A percentile compares a stretch with the other conserved stretches of the same genome.
Evolutionary conservation across 2,888 invertebrate genomes (phyloP).

Genomic region (Monoplex corrugatus): DNA sequence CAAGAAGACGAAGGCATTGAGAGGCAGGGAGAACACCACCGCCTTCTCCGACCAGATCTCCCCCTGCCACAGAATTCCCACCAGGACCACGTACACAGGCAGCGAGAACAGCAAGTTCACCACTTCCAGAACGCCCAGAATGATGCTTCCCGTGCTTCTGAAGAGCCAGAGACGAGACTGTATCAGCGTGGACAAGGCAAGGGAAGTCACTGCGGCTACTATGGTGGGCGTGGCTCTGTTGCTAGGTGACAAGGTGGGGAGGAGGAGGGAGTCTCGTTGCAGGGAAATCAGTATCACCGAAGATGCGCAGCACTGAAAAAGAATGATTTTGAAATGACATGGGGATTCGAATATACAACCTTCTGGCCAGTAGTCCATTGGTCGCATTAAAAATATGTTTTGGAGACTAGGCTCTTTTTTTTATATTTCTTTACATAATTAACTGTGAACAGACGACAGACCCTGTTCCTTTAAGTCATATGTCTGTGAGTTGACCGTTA

Average conservation of each 20-base stretch:
- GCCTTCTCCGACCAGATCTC: constrained; percentile 67
- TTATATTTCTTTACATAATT: too few relatives aligned
- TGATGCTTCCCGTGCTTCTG: constrained; percentile 44
- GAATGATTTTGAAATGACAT: too few relatives aligned
- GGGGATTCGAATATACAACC: too few relatives aligned
- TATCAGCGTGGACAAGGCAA: constrained; percentile 64
- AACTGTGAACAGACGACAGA: too few relatives aligned
- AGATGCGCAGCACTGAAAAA: constrained; percentile 72
- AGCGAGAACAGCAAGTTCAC: constrained; percentile 61
- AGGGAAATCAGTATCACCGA: constrained; percentile 69
- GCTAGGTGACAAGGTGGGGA: constrained; percentile 65
- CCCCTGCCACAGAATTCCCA: constrained; percentile 71
- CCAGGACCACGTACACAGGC: constrained; percentile 69
- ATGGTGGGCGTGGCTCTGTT: constrained; percentile 73
- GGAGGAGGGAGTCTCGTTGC: constrained; percentile 68
- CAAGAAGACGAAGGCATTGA: constrained; percentile 67
- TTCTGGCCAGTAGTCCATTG: too few relatives aligned
- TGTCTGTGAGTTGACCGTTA: too few relatives aligned
- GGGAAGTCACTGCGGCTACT: constrained; percentile 63
- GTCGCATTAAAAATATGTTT: too few relatives aligned
- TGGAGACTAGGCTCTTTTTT: too few relatives aligned
- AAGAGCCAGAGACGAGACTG: constrained; percentile 65
- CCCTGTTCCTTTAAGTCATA: too few relatives aligned
- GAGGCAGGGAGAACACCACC: constrained; percentile 72
- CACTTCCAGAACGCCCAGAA: constrained; percentile 66